Evolutionary conservation across 2,888 invertebrate species (phyloP).

Genomic region (Catocala nupta): DNA sequence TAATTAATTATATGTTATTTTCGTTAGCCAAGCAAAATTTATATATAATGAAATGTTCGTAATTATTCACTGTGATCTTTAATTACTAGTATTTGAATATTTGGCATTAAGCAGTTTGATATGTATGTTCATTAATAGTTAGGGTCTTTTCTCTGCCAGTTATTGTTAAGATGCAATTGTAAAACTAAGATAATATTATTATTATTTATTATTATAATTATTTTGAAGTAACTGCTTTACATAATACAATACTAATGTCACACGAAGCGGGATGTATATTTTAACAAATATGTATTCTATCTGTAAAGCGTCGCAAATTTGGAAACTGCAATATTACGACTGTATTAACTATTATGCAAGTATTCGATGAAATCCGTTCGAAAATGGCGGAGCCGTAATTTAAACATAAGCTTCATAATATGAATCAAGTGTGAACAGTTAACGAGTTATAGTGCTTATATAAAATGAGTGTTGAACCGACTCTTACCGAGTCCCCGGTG

Average conservation of each 20-base stretch:
- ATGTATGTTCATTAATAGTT: background rate
- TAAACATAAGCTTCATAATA: conserved; percentile 48
- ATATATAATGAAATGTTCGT: background rate
- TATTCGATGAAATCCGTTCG: conserved; percentile 52
- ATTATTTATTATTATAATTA: no score
- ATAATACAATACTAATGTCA: conserved; percentile 39
- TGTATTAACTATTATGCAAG: conserved; percentile 52
- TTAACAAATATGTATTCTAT: conserved; percentile 20
- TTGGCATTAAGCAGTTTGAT: no score
- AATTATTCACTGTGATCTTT: background rate
- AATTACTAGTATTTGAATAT: background rate
- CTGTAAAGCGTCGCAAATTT: conserved; percentile 32
- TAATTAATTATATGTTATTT: no score
- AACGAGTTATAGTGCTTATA: conserved; percentile 60
- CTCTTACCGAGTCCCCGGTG: conserved; percentile 83
- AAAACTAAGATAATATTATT: no score
- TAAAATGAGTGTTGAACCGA: conserved; percentile 82
- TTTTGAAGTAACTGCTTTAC: no score
- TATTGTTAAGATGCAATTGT: no score
- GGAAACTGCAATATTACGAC: conserved; percentile 47
- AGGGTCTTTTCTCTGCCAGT: no score
- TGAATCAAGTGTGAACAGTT: conserved; percentile 60
- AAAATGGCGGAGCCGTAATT: conserved; percentile 76
- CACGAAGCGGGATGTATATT: conserved; percentile 48
- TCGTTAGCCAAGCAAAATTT: no score